A percentile compares a stretch with the other conserved stretches of the same genome.
These are phyloP conservation scores for Brachypteracias leptosomus DNA, from an alignment of 2,113 vertebrate genomes.

Conservation along the genomic window DNA sequence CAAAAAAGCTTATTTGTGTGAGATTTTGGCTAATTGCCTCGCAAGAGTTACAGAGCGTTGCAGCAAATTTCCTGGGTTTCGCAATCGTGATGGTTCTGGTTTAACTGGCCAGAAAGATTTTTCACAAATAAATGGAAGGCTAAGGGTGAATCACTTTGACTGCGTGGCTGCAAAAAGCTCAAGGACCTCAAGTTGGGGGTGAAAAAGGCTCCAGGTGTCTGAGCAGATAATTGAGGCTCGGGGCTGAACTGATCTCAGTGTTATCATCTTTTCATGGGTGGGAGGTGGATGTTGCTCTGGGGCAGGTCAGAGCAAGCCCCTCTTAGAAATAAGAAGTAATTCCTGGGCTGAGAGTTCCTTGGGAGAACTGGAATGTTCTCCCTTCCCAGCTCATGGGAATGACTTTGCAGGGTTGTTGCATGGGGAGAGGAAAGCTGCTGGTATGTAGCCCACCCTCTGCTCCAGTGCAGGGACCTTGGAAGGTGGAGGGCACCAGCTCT, in stretches of 20 bases:
- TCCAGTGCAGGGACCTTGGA: accelerated
- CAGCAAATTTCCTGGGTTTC: conserved; percentile 65
- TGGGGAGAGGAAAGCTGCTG: neutral
- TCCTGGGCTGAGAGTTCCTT: neutral
- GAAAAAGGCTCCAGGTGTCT: neutral
- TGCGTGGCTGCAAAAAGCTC: neutral
- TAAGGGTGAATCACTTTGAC: neutral
- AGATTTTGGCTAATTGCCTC: conserved; percentile 45
- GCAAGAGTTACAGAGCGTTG: conserved; percentile 44
- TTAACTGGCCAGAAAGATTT: conserved; percentile 55
- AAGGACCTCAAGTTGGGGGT: neutral
- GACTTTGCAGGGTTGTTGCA: no score
- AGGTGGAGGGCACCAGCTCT: neutral
- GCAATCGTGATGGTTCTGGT: conserved; percentile 34
- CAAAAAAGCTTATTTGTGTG: conserved; percentile 51
- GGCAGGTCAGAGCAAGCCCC: neutral
- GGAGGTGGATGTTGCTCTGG: neutral
- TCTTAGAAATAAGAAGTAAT: neutral
- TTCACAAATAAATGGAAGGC: neutral
- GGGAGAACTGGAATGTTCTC: neutral
- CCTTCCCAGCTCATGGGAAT: neutral
- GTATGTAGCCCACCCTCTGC: neutral
- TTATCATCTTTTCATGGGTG: neutral
- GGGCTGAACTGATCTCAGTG: accelerated
- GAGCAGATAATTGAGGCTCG: neutral